These are phyloP conservation scores for Rhinolophus sinicus DNA, from an alignment of 2,113 vertebrate genomes.

Conservation along the genomic window DNA sequence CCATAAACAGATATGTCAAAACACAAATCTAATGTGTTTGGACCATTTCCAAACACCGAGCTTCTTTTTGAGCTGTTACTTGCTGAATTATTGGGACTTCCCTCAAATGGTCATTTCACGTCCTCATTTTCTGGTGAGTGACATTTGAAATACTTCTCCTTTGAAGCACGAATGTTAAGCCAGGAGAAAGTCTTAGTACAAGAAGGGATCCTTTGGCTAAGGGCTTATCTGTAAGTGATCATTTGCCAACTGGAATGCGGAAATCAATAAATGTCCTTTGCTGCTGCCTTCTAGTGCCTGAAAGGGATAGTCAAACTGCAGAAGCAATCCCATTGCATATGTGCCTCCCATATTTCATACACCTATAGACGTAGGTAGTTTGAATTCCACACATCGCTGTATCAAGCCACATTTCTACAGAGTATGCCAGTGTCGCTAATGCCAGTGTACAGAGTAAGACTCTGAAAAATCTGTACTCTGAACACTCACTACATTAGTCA, in stretches of 20 bases:
- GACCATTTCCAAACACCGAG: not conserved
- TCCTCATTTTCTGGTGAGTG: slow-evolving; percentile 21
- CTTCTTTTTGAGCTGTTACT: not conserved
- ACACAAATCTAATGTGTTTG: not conserved
- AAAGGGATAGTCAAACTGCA: slow-evolving; percentile 37
- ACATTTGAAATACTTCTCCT: slow-evolving; percentile 44
- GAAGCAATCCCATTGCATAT: not conserved
- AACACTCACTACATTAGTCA: not conserved
- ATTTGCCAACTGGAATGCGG: not conserved
- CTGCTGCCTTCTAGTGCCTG: not conserved
- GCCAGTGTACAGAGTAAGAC: fast-evolving
- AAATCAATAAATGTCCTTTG: not conserved
- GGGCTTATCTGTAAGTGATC: not conserved
- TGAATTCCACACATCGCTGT: not conserved
- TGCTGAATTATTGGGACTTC: not conserved
- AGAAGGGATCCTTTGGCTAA: not conserved
- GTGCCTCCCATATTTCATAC: not conserved
- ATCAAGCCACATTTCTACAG: not conserved
- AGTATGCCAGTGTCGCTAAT: not conserved
- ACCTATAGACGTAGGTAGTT: not conserved
- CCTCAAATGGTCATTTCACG: slow-evolving; percentile 37
- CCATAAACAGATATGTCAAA: not conserved
- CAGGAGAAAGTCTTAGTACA: not conserved
- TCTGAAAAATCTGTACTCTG: not conserved
- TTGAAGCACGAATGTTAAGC: not conserved